These are phyloP conservation scores for Proctacanthus coquilletti DNA, from an alignment of 1,140 invertebrate species.

Conservation along the genomic window DNA sequence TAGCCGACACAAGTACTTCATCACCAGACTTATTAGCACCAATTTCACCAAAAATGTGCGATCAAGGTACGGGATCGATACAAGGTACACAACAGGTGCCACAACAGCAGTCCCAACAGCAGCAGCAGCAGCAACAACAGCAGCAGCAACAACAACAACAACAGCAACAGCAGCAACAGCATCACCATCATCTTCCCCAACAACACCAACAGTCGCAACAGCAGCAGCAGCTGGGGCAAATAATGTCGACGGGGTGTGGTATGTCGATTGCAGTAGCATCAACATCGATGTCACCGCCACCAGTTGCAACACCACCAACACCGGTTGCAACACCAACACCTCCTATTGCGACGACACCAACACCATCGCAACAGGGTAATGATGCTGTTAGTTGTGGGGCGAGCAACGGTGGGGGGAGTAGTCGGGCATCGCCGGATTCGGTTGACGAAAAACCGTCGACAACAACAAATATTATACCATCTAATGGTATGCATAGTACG, in stretches of 20 bases:
- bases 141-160: constrained; percentile 21
- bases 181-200: constrained; percentile 17
- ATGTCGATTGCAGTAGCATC: constrained; percentile 18
- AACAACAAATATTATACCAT: constrained; percentile 13
- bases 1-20: constrained; percentile 76
- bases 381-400: constrained; percentile 10
- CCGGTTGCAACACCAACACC: constrained; percentile 21
- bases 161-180: constrained; percentile 22
- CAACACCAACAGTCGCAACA: constrained; percentile 12
- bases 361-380: constrained; percentile 19
- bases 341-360: constrained; percentile 4
- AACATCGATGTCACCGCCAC: constrained; percentile 28
- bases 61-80: constrained; percentile 36
- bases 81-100: constrained; percentile 13
- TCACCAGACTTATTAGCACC: constrained; percentile 68
- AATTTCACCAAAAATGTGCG: constrained; percentile 50
- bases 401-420: constrained; percentile 21
- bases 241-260: no score
- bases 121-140: constrained; percentile 17
- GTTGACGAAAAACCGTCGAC: constrained; percentile 22
- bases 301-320: constrained; percentile 14
- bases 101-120: constrained; percentile 10
- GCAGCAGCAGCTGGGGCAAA: constrained; percentile 4
- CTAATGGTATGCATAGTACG: constrained; percentile 6
- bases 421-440: constrained; percentile 25